Evolutionary conservation across 2,888 invertebrate species (phyloP).

Genomic region (Megalurothrips usitatus): DNA sequence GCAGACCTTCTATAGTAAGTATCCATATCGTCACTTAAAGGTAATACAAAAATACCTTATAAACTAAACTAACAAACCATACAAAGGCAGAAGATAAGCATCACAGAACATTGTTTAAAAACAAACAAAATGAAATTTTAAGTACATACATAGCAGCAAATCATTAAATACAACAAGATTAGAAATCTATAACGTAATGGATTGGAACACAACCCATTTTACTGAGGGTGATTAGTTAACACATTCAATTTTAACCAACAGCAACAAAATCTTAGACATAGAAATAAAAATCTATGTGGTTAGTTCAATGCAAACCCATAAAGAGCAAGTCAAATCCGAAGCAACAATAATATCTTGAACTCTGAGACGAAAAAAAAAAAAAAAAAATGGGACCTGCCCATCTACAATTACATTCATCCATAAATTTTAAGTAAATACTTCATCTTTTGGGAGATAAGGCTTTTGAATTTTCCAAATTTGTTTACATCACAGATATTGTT

Average conservation of each 20-base stretch:
- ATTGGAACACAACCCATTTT: not conserved
- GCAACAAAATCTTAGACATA: not conserved
- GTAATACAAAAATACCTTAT: too few relatives aligned
- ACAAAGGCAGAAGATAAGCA: too few relatives aligned
- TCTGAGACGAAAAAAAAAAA: not conserved
- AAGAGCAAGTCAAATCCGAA: not conserved
- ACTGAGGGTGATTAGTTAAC: not conserved
- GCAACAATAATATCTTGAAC: not conserved
- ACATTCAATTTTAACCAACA: not conserved
- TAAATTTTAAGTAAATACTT: too few relatives aligned
- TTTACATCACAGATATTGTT: not conserved
- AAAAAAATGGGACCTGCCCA: constrained; percentile 14
- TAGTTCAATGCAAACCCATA: not conserved
- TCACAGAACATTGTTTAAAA: not conserved
- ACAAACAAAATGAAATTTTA: not conserved
- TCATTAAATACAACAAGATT: not conserved
- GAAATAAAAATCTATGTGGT: not conserved
- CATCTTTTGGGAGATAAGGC: too few relatives aligned
- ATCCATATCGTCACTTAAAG: too few relatives aligned
- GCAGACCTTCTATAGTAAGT: too few relatives aligned
- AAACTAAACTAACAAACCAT: too few relatives aligned
- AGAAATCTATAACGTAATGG: not conserved
- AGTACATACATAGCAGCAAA: not conserved
- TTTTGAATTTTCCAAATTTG: too few relatives aligned
- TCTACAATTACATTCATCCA: not conserved